These are phyloP conservation scores for Takifugu rubripes DNA, from an alignment of 2,797 vertebrate genomes.

Conservation along the genomic window DNA sequence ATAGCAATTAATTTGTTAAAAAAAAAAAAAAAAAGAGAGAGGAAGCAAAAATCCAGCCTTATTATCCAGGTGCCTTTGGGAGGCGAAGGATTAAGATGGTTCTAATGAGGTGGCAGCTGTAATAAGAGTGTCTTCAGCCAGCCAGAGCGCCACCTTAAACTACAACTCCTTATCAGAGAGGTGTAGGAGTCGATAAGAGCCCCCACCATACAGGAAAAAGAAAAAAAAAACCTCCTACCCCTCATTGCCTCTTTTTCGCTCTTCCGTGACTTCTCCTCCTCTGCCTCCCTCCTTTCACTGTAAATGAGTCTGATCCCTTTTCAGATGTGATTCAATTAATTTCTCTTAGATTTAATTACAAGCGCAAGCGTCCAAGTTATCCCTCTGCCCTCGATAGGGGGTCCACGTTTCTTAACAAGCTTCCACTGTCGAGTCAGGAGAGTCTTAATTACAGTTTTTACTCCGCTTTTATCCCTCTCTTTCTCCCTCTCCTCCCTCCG, in stretches of 20 bases:
- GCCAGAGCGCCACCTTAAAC: slow-evolving; percentile 65
- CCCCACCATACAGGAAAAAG: slow-evolving; percentile 18
- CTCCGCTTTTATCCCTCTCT: slow-evolving; percentile 70
- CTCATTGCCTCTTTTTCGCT: slow-evolving; percentile 38
- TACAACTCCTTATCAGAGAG: slow-evolving; percentile 69
- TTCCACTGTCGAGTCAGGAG: slow-evolving; percentile 72
- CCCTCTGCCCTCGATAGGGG: slow-evolving; percentile 73
- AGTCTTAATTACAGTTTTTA: slow-evolving; percentile 80
- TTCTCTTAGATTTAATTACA: slow-evolving; percentile 84
- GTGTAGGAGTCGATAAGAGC: slow-evolving; percentile 69
- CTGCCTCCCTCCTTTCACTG: slow-evolving; percentile 63
- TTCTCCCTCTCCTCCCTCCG: slow-evolving; percentile 52
- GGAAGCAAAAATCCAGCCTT: slow-evolving; percentile 70
- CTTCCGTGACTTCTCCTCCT: slow-evolving; percentile 57
- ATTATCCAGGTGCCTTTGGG: slow-evolving; percentile 76
- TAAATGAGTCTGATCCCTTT: slow-evolving; percentile 80
- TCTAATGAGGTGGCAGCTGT: slow-evolving; percentile 82
- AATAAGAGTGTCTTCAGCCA: slow-evolving; percentile 77
- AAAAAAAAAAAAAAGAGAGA: slow-evolving; percentile 71
- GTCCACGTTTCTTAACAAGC: slow-evolving; percentile 75
- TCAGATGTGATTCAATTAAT: slow-evolving; percentile 84
- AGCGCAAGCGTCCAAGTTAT: slow-evolving; percentile 78
- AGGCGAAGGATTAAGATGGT: slow-evolving; percentile 77
- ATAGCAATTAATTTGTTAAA: slow-evolving; percentile 76
- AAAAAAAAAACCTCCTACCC: slow-evolving; percentile 25